Conservation (phyloP, 2,113 vertebrate genomes). For the Perognathus longimembris region DNA sequence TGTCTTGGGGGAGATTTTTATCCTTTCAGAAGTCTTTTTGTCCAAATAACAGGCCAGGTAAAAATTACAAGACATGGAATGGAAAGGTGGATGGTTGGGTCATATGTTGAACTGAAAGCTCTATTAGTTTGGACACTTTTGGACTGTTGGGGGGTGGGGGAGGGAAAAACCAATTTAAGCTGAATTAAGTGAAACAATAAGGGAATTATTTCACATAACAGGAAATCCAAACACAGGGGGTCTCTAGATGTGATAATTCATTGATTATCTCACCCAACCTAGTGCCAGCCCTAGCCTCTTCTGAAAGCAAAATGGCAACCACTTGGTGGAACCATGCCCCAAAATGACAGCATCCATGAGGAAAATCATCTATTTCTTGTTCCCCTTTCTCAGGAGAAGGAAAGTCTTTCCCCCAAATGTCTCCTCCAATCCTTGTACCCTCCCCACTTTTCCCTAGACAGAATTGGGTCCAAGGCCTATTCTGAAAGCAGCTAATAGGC, state of each 20-base stretch:
- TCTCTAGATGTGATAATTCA: neutral
- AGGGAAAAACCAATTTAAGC: neutral
- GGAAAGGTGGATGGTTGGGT: neutral
- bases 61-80: neutral
- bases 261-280: neutral
- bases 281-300: neutral
- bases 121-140: neutral
- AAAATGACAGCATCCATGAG: neutral
- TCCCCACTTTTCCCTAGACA: neutral
- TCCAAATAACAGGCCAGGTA: neutral
- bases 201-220: slow-evolving; percentile 25
- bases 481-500: neutral
- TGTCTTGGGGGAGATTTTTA: neutral
- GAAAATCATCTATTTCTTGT: neutral
- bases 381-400: slow-evolving; percentile 7
- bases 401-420: neutral
- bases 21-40: slow-evolving; percentile 20
- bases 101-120: neutral
- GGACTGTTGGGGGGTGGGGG: neutral
- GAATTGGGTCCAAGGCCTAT: neutral
- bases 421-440: neutral
- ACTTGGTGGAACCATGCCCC: neutral
- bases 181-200: slow-evolving; percentile 44
- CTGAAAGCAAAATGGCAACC: neutral
- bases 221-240: slow-evolving; percentile 36